Evolutionary conservation across 2,888 invertebrate genomes (phyloP).

Genomic region (Panopea generosa): DNA sequence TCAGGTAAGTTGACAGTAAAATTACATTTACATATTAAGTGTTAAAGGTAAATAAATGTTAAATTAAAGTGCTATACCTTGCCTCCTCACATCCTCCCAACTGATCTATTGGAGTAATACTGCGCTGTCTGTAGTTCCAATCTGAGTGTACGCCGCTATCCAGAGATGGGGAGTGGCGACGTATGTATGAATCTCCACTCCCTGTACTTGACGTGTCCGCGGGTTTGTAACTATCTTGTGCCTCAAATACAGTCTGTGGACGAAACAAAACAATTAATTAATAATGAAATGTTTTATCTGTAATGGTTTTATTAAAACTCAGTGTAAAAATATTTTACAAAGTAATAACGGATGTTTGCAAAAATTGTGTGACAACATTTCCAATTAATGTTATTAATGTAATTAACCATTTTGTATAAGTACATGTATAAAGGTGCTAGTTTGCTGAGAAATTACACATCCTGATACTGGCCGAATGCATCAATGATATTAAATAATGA

Average conservation of each 20-base stretch:
- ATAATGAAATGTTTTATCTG: neutral
- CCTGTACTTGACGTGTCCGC: slow-evolving; percentile 41
- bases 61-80: too few relatives aligned
- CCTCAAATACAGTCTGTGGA: slow-evolving; percentile 52
- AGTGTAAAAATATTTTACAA: neutral
- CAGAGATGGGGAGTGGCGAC: slow-evolving; percentile 58
- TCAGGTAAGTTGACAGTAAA: too few relatives aligned
- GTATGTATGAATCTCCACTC: slow-evolving; percentile 60
- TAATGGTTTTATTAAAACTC: neutral
- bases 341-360: neutral
- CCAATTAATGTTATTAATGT: too few relatives aligned
- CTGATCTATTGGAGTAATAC: slow-evolving; percentile 61
- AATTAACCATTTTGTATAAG: too few relatives aligned
- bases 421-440: too few relatives aligned
- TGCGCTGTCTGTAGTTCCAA: slow-evolving; percentile 54
- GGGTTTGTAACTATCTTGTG: slow-evolving; percentile 2
- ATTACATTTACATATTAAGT: too few relatives aligned
- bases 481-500: too few relatives aligned
- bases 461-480: too few relatives aligned
- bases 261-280: neutral
- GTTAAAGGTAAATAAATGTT: too few relatives aligned
- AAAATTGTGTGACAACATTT: too few relatives aligned
- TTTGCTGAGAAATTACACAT: too few relatives aligned
- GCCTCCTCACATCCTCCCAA: slow-evolving; percentile 10
- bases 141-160: slow-evolving; percentile 69